Conservation (phyloP, 2,888 invertebrate genomes). For the Caenorhabditis sp. region DNA sequence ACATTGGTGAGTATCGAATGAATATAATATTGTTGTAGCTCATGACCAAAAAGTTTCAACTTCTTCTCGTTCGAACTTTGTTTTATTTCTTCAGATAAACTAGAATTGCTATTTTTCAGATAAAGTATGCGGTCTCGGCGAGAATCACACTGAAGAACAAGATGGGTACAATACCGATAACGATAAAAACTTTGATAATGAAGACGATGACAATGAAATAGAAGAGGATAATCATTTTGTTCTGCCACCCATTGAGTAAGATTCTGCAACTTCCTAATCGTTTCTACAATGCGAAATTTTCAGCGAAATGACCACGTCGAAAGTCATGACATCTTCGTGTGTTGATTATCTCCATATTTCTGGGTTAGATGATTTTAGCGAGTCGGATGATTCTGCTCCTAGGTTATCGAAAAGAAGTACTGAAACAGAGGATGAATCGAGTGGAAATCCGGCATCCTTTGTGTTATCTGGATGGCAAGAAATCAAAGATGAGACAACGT, state of each 20-base stretch:
- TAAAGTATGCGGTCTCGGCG: slow-evolving; percentile 23
- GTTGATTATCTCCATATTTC: slow-evolving; percentile 67
- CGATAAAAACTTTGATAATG: slow-evolving; percentile 23
- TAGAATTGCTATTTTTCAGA: too few relatives aligned
- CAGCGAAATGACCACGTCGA: slow-evolving; percentile 34
- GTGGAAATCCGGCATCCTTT: slow-evolving; percentile 24
- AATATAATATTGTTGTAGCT: too few relatives aligned
- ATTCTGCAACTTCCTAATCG: background rate
- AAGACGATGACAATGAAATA: slow-evolving; percentile 21
- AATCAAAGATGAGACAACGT: slow-evolving; percentile 13
- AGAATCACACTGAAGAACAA: slow-evolving; percentile 5
- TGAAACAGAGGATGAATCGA: slow-evolving; percentile 45
- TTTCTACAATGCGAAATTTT: slow-evolving; percentile 7
- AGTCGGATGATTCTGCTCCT: slow-evolving; percentile 1
- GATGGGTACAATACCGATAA: background rate
- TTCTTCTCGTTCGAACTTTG: too few relatives aligned
- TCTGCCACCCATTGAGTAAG: slow-evolving; percentile 52
- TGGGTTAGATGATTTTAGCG: slow-evolving; percentile 55
- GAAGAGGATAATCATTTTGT: slow-evolving; percentile 56
- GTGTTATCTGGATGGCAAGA: slow-evolving; percentile 51
- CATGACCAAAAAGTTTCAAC: background rate
- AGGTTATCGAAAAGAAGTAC: background rate
- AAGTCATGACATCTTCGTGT: slow-evolving; percentile 58
- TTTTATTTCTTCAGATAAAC: too few relatives aligned
- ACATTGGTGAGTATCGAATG: slow-evolving; percentile 26